Evolutionary conservation across 2,797 vertebrate species (phyloP).

Genomic region (Hydrophis major): DNA sequence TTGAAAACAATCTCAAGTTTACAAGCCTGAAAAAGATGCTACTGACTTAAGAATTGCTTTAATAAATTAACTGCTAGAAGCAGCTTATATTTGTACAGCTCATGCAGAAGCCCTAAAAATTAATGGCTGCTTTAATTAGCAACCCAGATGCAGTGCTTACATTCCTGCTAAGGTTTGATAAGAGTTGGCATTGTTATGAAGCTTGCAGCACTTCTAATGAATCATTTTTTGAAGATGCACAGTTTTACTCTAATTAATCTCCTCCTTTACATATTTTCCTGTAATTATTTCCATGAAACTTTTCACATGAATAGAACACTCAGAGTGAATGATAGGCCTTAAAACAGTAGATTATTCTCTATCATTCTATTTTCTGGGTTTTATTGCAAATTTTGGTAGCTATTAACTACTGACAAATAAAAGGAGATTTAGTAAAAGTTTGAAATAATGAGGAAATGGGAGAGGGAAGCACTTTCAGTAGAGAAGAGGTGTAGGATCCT

Average conservation of each 20-base stretch:
- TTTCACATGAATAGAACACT: not conserved
- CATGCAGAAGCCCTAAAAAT: not conserved
- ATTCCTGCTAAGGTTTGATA: not conserved
- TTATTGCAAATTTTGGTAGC: not conserved
- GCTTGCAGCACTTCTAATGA: not conserved
- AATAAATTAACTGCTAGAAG: not conserved
- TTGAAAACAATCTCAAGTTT: not conserved
- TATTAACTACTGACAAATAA: not conserved
- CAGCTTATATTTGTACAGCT: not conserved
- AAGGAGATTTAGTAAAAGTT: not conserved
- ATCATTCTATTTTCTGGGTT: not conserved
- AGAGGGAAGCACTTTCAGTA: not conserved
- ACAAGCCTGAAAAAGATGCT: not conserved
- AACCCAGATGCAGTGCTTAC: not conserved
- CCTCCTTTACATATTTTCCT: not conserved
- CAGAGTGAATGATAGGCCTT: not conserved
- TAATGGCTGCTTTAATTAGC: not conserved
- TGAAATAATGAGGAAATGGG: not conserved
- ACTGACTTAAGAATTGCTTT: not conserved
- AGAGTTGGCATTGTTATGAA: not conserved
- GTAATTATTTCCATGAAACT: not conserved
- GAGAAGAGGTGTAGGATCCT: not conserved
- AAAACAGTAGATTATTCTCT: not conserved
- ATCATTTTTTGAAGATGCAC: not conserved
- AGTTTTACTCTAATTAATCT: not conserved